Evolutionary conservation across 2,888 invertebrate species (phyloP).

Genomic region (Spisula subtruncata): DNA sequence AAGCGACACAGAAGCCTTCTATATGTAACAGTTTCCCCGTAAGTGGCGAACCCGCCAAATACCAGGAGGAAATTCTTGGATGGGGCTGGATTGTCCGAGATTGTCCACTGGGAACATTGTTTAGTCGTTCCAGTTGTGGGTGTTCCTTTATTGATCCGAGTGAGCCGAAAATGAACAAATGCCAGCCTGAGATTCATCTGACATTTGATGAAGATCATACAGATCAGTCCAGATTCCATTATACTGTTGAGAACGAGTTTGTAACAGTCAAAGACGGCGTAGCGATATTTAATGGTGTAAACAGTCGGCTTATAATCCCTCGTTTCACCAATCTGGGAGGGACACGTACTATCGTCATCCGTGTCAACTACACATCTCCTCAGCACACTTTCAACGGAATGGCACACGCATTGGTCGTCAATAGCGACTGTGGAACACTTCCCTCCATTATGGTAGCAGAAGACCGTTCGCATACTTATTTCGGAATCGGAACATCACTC

Average conservation of each 20-base stretch:
- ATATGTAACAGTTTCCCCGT: constrained; percentile 74
- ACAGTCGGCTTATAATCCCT: constrained; percentile 77
- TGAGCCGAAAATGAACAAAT: background rate
- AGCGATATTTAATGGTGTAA: constrained; percentile 77
- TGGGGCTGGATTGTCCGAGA: constrained; percentile 70
- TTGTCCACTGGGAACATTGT: constrained; percentile 78
- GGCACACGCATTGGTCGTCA: constrained; percentile 77
- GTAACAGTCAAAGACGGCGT: constrained; percentile 75
- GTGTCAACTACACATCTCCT: constrained; percentile 73
- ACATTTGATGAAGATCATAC: constrained; percentile 70
- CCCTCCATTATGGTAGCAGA: constrained; percentile 77
- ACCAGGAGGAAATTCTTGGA: constrained; percentile 73
- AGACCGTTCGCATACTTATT: constrained; percentile 61
- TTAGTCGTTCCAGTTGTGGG: constrained; percentile 63
- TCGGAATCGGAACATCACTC: constrained; percentile 68
- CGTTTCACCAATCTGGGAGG: constrained; percentile 79
- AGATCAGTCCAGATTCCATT: constrained; percentile 71
- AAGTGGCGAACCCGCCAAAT: constrained; percentile 60
- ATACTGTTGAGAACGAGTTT: constrained; percentile 65
- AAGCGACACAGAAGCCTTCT: constrained; percentile 9
- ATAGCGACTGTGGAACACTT: constrained; percentile 78
- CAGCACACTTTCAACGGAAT: constrained; percentile 24
- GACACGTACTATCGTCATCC: constrained; percentile 76
- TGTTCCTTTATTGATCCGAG: constrained; percentile 23
- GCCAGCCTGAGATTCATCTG: constrained; percentile 58